Evolutionary conservation across 2,113 vertebrate species (phyloP).

Genomic region (Ptilorrhoa leucosticta): DNA sequence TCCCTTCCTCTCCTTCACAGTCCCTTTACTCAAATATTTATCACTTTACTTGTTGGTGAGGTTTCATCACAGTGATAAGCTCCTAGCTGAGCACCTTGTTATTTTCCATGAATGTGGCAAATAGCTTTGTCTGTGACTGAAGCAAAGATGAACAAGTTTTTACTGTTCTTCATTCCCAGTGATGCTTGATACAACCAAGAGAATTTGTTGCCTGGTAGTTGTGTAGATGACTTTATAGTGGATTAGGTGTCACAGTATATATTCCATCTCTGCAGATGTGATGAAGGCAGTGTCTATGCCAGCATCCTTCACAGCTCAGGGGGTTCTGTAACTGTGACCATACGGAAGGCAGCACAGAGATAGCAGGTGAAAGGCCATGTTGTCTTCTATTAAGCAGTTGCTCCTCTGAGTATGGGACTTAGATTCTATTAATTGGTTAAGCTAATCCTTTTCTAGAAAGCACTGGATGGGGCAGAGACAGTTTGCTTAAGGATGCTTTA

Average conservation of each 20-base stretch:
- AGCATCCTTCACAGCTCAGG: not conserved
- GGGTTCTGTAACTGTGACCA: not conserved
- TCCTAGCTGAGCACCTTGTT: not conserved
- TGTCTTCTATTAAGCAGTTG: not conserved
- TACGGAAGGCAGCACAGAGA: not conserved
- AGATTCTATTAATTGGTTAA: not conserved
- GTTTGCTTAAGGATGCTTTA: not conserved
- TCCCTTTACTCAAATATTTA: not conserved
- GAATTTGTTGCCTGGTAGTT: not conserved
- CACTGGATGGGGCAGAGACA: too few species aligned
- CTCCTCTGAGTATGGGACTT: not conserved
- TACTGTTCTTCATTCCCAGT: not conserved
- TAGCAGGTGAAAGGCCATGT: not conserved
- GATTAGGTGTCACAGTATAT: not conserved
- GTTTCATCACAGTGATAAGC: not conserved
- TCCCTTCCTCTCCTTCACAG: not conserved
- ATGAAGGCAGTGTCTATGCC: not conserved
- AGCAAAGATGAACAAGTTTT: not conserved
- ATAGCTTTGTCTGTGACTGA: not conserved
- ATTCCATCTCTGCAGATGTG: not conserved
- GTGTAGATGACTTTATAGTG: not conserved
- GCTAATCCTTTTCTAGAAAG: not conserved
- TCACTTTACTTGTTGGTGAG: not conserved
- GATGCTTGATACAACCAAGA: not conserved
- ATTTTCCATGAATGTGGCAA: not conserved